Percentiles rank a stretch among this genome's conserved stretches.
phyloP scores from a whole-genome alignment of 2,113 vertebrate species.

The Microtus ochrogaster region DNA sequence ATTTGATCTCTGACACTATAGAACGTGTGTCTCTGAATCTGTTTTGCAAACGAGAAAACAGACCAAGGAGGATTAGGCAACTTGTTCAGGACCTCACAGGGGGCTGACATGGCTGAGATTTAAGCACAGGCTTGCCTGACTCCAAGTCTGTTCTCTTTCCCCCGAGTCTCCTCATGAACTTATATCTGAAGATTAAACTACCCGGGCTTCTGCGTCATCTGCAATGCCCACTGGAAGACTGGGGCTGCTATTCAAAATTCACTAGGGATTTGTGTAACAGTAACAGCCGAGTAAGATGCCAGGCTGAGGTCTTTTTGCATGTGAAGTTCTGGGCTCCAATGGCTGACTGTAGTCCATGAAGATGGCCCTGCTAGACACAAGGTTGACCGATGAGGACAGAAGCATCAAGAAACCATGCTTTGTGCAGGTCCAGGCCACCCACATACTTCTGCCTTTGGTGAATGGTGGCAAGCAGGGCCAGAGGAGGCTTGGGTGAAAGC shows the following conservation, averaged over 20 bases:
- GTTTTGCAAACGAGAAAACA: slow-evolving; percentile 25
- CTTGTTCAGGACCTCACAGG: not conserved
- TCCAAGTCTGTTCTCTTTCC: not conserved
- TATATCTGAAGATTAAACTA: not conserved
- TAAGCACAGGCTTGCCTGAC: not conserved
- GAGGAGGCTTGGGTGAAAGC: not conserved
- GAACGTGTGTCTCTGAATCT: not conserved
- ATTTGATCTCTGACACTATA: not conserved
- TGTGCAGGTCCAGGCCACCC: not conserved
- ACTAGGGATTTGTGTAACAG: not conserved
- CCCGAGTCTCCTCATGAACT: not conserved
- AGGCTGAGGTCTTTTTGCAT: not conserved
- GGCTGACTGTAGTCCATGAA: not conserved
- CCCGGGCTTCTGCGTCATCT: not conserved
- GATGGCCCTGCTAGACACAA: not conserved
- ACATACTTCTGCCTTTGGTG: not conserved
- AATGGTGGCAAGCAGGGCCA: not conserved
- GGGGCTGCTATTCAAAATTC: not conserved
- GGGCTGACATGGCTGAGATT: not conserved
- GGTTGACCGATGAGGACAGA: not conserved
- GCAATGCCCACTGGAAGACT: not conserved
- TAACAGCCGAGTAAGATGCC: not conserved
- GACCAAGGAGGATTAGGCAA: not conserved
- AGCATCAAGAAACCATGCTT: not conserved
- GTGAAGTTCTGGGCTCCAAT: not conserved